Conservation (phyloP, 2,888 invertebrate genomes). For the Lepeophtheirus nordmannii region DNA sequence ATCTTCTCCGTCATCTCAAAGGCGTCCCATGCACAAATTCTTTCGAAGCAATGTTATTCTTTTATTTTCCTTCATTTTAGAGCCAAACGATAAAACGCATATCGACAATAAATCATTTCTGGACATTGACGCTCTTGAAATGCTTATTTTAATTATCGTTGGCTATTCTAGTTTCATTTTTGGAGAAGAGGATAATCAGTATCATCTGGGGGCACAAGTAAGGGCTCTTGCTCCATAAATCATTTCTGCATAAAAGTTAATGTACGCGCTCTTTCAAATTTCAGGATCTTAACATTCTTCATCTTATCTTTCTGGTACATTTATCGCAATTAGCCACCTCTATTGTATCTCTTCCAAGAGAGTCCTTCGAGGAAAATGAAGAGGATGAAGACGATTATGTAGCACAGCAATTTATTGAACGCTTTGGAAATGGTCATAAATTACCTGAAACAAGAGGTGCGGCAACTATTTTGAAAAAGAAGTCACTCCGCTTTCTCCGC, state of each 20-base stretch:
- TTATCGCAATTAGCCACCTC: not conserved
- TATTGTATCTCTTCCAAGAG: not conserved
- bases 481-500: slow-evolving; percentile 3
- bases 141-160: not conserved
- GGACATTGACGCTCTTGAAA: not conserved
- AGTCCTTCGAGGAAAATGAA: not conserved
- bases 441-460: not conserved
- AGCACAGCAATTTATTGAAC: not conserved
- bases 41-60: not conserved
- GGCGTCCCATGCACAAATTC: not conserved
- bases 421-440: not conserved
- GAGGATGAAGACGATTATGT: not conserved
- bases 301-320: not conserved
- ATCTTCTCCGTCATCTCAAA: not conserved
- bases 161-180: not conserved
- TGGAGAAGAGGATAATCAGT: not conserved
- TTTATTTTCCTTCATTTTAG: not conserved
- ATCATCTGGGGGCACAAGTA: not conserved
- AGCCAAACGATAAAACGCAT: not conserved
- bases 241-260: not conserved
- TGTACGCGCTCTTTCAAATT: not conserved
- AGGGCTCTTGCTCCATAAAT: not conserved
- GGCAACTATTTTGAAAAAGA: not conserved
- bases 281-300: slow-evolving; percentile 10
- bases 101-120: not conserved